Evolutionary conservation across 1,140 invertebrate species (phyloP).

Genomic region (Nasonia longicornis): DNA sequence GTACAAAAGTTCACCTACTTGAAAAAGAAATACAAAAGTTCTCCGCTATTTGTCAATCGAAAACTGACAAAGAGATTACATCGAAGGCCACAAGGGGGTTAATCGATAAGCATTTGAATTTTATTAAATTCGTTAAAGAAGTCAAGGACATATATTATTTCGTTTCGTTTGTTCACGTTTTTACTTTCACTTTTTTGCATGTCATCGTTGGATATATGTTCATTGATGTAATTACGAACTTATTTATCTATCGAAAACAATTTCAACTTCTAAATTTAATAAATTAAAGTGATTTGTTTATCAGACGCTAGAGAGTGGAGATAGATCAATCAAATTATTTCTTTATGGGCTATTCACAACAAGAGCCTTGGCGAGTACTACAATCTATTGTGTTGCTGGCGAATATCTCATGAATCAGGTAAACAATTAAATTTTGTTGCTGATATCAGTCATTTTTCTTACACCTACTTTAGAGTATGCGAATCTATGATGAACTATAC

Average conservation of each 20-base stretch:
- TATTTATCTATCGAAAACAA: too few species aligned
- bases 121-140: background rate
- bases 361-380: background rate
- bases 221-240: background rate
- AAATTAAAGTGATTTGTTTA: too few species aligned
- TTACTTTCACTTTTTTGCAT: background rate
- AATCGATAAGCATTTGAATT: background rate
- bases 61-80: background rate
- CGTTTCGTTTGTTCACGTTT: background rate
- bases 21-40: background rate
- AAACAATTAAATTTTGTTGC: background rate
- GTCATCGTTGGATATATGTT: constrained; percentile 1
- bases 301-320: background rate
- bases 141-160: background rate
- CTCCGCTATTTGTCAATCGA: background rate
- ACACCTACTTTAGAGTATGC: too few species aligned
- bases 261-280: too few species aligned
- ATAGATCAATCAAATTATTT: background rate
- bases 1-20: background rate
- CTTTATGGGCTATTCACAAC: background rate
- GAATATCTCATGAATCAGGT: constrained; percentile 12
- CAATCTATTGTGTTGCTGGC: background rate
- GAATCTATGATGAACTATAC: background rate
- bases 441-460: too few species aligned
- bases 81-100: background rate